These are phyloP conservation scores for Passer domesticus DNA, from an alignment of 2,113 vertebrate species.

Conservation along the genomic window DNA sequence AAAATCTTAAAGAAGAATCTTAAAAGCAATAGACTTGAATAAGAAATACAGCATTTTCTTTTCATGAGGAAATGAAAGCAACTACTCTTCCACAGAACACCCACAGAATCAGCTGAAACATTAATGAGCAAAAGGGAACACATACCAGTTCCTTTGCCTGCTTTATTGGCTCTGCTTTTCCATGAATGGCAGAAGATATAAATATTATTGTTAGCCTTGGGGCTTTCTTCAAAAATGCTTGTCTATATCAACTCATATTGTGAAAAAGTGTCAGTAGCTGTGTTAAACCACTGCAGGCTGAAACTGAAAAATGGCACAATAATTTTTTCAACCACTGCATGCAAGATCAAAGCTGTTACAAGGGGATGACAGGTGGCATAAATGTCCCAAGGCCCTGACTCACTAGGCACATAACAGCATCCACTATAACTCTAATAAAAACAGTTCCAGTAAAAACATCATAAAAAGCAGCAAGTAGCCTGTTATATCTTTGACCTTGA, in stretches of 20 bases:
- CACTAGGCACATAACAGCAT: slow-evolving; percentile 28
- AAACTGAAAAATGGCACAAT: slow-evolving; percentile 71
- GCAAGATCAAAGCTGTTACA: slow-evolving; percentile 66
- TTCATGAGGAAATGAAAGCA: slow-evolving; percentile 60
- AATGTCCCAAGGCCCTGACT: slow-evolving; percentile 32
- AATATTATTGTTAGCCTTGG: slow-evolving; percentile 72
- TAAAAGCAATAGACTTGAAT: slow-evolving; percentile 20
- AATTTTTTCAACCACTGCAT: slow-evolving; percentile 57
- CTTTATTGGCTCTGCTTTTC: slow-evolving; percentile 67
- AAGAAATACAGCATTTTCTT: slow-evolving; percentile 56
- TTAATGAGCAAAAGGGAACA: slow-evolving; percentile 61
- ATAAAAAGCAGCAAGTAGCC: slow-evolving; percentile 13
- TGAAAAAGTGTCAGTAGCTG: slow-evolving; percentile 51
- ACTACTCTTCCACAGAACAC: slow-evolving; percentile 53
- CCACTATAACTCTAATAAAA: slow-evolving; percentile 27
- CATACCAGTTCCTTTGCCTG: slow-evolving; percentile 29
- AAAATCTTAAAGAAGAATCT: slow-evolving; percentile 46
- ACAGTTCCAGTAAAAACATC: background rate
- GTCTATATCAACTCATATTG: slow-evolving; percentile 69
- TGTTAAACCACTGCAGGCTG: slow-evolving; percentile 66
- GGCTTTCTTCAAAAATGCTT: slow-evolving; percentile 67
- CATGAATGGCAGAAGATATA: slow-evolving; percentile 63
- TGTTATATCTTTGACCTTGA: background rate
- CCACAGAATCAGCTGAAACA: slow-evolving; percentile 57
- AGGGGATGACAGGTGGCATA: slow-evolving; percentile 62